Conservation (phyloP, 2,888 invertebrate species). For the Scaptomyza flava region DNA sequence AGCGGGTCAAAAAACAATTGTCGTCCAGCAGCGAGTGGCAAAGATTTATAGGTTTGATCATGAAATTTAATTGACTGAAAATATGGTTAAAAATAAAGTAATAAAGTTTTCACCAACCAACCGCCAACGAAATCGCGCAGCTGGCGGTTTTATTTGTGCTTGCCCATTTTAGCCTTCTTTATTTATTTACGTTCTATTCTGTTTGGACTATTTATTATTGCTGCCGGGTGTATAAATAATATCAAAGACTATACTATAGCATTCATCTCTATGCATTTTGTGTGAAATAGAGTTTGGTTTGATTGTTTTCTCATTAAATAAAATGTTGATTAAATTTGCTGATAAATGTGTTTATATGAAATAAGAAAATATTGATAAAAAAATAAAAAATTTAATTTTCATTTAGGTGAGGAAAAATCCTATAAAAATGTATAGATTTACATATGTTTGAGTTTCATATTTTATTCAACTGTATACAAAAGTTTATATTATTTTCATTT, state of each 20-base stretch:
- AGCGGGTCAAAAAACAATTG: constrained; percentile 54
- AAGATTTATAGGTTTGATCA: constrained; percentile 81
- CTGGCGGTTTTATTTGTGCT: constrained; percentile 52
- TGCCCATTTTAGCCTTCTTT: constrained; percentile 21
- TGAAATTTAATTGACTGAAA: constrained; percentile 84
- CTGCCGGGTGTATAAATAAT: not conserved
- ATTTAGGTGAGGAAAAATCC: too few relatives aligned
- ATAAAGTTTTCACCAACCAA: constrained; percentile 20
- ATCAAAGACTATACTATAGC: not conserved
- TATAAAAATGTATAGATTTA: too few relatives aligned
- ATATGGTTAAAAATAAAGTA: constrained; percentile 68
- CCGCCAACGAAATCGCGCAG: constrained; percentile 6
- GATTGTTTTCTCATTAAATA: not conserved
- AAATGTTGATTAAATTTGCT: not conserved
- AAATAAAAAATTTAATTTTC: too few relatives aligned
- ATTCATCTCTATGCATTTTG: constrained; percentile 22
- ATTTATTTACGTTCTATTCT: constrained; percentile 44
- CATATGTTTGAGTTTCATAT: too few relatives aligned
- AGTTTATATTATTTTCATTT: not conserved
- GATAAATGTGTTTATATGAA: too few relatives aligned
- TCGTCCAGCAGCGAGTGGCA: constrained; percentile 36
- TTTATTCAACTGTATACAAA: too few relatives aligned
- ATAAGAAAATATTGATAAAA: too few relatives aligned
- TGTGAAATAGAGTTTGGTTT: constrained; percentile 1
- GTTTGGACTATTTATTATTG: constrained; percentile 36